Evolutionary conservation across 2,113 vertebrate genomes (phyloP), one percentile per base, ranked within the genome.

Genomic region (Rhinolophus sinicus): DNA sequence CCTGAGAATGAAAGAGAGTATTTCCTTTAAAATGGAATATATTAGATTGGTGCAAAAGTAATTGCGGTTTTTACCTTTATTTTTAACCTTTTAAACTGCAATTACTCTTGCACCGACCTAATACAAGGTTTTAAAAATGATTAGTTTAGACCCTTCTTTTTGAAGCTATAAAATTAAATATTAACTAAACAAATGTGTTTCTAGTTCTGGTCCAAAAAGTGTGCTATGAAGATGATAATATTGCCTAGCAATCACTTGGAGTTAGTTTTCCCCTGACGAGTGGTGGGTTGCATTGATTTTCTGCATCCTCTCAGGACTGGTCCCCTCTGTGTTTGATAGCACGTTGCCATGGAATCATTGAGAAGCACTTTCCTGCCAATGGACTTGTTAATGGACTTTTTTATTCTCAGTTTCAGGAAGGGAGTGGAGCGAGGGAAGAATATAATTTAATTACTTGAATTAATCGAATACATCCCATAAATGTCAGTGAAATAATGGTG

Each of bases 1-100:
- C 96, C 95, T 56, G 97, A 98, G 80, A 98, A 99, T 91, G 98
- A 99, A 97, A 94, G 98, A 93, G 87, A 44, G 4, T 8, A 47
- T 95, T 92, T 97, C 9, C 73, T 88, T 96, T 64, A 69, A 90
- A 92, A 70, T 30, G 6, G 10, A 86, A 24, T 56, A n/a, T 54
- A 47, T 38, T 77, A 28, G 40, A 60, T 60, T 44, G 40, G 40
- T 44, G 40, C 40, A 44, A 44, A 44, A 44, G 40, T 44, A 44
- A 44, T 44, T 44, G 40, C 40, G 5, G 40, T 44, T 44, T 44
- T 44, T 44, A 6, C 40, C 40, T 44, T 44, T 44, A 44, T 44
- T 44, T 44, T 44, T 44, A 44, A 44, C 40, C 40, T 44, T 44
- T 44, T 6, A 44, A 44, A 44, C 40, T 6, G 7, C 40, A 44